phyloP scores from a whole-genome alignment of 2,113 vertebrate genomes.

The Ceyx cyanopectus region DNA sequence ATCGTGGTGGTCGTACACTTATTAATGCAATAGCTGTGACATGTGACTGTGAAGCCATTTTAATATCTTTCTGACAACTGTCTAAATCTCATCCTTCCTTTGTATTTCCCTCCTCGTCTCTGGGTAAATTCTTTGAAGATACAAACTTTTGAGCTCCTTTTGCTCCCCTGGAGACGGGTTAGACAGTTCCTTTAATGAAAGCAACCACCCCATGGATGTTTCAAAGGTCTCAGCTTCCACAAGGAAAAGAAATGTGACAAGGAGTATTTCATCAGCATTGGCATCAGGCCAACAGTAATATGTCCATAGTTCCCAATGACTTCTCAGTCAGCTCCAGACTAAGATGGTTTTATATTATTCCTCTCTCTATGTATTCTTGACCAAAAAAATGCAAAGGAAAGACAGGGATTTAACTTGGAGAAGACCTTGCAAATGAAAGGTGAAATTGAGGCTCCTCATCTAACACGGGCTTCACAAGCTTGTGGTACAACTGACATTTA shows the following conservation, averaged over 20 bases:
- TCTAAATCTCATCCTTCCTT: not conserved
- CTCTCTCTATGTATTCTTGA: not conserved
- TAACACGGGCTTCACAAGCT: not conserved
- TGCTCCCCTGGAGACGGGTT: not conserved
- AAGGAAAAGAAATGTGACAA: not conserved
- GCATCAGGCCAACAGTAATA: not conserved
- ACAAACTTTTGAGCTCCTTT: not conserved
- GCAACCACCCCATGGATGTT: not conserved
- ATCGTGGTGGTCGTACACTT: fast-evolving
- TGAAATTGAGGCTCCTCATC: not conserved
- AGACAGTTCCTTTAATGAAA: not conserved
- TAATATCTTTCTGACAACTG: not conserved
- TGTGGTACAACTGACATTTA: not conserved
- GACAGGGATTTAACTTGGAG: not conserved
- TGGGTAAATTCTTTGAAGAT: not conserved
- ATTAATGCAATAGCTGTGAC: not conserved
- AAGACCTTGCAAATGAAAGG: not conserved
- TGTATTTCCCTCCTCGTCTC: not conserved
- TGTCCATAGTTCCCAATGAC: not conserved
- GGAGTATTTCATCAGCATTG: not conserved
- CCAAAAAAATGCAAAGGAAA: not conserved
- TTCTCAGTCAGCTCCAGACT: not conserved
- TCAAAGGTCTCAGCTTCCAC: not conserved
- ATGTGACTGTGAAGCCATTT: not conserved
- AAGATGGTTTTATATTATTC: not conserved